Evolutionary conservation across 1,140 invertebrate species (phyloP).

Genomic region (Pemphigus obesinymphae): DNA sequence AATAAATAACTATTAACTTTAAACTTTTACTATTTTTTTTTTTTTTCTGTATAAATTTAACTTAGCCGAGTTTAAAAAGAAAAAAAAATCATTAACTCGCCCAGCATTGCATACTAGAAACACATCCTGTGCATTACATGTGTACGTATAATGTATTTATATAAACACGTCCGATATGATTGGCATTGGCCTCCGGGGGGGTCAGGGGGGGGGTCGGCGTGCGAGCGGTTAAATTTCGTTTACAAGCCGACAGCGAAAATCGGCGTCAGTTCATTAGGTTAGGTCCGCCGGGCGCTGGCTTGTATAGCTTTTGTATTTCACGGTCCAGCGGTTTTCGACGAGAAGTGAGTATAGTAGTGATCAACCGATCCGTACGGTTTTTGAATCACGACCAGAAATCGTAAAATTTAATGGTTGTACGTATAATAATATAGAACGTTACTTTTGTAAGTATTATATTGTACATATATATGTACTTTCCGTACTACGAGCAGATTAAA

Average conservation of each 20-base stretch:
- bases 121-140: too few species aligned
- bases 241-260: not conserved
- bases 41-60: too few species aligned
- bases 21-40: too few species aligned
- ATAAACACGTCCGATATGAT: too few species aligned
- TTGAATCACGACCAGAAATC: slow-evolving; percentile 29
- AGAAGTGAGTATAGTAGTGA: not conserved
- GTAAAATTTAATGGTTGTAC: not conserved
- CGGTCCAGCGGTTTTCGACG: not conserved
- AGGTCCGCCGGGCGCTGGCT: not conserved
- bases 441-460: not conserved
- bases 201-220: too few species aligned
- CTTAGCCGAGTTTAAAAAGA: too few species aligned
- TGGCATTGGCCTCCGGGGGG: too few species aligned
- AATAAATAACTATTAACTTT: too few species aligned
- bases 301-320: slow-evolving; percentile 8
- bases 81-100: too few species aligned
- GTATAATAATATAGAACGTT: not conserved
- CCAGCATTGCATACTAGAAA: too few species aligned
- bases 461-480: not conserved
- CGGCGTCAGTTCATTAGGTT: slow-evolving; percentile 11
- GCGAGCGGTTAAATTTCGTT: not conserved
- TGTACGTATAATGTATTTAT: too few species aligned
- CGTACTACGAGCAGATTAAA: not conserved
- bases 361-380: not conserved